Conservation (phyloP, 2,113 vertebrate genomes). For the Cervus canadensis region DNA sequence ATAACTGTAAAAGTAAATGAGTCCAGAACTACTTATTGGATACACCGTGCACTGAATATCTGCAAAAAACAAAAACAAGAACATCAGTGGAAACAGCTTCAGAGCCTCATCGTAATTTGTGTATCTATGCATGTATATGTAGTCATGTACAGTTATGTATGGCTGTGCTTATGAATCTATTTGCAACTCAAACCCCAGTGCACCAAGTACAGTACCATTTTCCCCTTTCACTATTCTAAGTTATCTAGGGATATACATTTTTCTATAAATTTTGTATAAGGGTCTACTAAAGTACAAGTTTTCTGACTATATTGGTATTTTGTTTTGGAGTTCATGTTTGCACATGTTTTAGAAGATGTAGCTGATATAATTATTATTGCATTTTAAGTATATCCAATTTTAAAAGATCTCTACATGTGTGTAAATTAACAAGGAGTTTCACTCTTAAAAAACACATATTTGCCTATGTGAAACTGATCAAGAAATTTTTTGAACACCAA, state of each 20-base stretch:
- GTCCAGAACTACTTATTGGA: conserved; percentile 77
- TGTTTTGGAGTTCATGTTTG: background rate
- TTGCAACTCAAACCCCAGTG: background rate
- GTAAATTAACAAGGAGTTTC: background rate
- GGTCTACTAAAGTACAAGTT: background rate
- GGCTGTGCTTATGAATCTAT: background rate
- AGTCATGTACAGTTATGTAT: background rate
- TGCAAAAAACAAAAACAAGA: conserved; percentile 71
- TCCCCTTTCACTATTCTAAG: background rate
- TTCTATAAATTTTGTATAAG: background rate
- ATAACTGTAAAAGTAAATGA: conserved; percentile 89
- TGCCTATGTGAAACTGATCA: background rate
- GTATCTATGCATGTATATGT: fast-evolving
- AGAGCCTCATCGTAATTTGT: background rate
- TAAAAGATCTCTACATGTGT: background rate
- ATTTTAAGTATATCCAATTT: background rate
- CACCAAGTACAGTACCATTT: background rate
- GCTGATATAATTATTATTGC: background rate
- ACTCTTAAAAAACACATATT: background rate
- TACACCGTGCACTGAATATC: conserved; percentile 84
- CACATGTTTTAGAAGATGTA: background rate
- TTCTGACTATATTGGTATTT: background rate
- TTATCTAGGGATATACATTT: background rate
- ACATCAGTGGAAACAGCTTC: background rate
- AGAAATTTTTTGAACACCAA: background rate